Conservation (phyloP, 2,888 invertebrate species). For the Aproaerema taeniolella region DNA sequence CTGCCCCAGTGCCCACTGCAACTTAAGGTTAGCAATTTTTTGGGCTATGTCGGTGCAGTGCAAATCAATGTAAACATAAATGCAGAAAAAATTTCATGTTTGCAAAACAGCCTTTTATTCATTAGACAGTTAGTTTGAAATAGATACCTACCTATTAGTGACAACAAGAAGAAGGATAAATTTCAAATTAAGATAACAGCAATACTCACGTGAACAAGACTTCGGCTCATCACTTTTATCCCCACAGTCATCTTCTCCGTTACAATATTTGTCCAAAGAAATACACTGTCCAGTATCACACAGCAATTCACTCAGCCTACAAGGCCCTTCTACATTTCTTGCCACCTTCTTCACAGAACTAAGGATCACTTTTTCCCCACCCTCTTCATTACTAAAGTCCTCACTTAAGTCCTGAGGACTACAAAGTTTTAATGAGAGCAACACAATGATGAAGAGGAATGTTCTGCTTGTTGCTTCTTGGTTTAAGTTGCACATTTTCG, state of each 20-base stretch:
- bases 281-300: constrained; percentile 83
- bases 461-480: constrained; percentile 56
- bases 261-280: constrained; percentile 85
- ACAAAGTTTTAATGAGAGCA: constrained; percentile 62
- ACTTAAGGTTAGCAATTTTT: no score
- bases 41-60: no score
- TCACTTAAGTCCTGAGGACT: constrained; percentile 66
- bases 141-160: no score
- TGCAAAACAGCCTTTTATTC: no score
- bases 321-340: constrained; percentile 51
- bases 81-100: no score
- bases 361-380: constrained; percentile 47
- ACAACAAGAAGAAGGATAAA: no score
- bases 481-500: constrained; percentile 58
- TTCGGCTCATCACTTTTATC: constrained; percentile 87
- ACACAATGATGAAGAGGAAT: constrained; percentile 60
- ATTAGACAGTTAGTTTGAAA: no score
- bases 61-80: no score
- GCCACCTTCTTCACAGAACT: constrained; percentile 47
- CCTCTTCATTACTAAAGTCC: constrained; percentile 61
- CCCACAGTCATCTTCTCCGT: constrained; percentile 86
- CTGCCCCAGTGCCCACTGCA: no score
- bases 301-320: constrained; percentile 78
- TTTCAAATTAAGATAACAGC: no score
- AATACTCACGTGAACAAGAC: constrained; percentile 86